These are phyloP conservation scores for Rhinolophus ferrumequinum DNA, from an alignment of 2,113 vertebrate species.

Conservation along the genomic window DNA sequence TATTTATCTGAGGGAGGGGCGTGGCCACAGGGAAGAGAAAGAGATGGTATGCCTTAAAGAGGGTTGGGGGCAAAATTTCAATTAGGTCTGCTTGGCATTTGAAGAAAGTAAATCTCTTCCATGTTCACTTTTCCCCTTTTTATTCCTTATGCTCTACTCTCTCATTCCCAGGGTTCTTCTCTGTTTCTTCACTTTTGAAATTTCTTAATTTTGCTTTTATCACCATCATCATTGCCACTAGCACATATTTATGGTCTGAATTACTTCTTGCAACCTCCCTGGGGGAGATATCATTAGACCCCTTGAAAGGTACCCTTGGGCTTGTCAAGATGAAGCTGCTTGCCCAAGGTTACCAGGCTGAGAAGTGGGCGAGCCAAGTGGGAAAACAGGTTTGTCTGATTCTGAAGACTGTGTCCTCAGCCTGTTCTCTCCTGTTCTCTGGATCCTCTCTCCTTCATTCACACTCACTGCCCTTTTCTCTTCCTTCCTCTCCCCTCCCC, in stretches of 20 bases:
- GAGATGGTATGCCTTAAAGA: neutral
- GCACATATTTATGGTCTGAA: neutral
- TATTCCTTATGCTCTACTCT: neutral
- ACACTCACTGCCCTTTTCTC: no score
- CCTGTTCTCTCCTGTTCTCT: rapidly evolving
- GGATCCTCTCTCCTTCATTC: neutral
- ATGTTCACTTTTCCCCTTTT: neutral
- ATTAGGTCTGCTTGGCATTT: neutral
- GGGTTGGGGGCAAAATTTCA: neutral
- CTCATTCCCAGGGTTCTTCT: neutral
- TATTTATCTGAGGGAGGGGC: neutral
- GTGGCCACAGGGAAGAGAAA: rapidly evolving
- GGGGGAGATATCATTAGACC: neutral
- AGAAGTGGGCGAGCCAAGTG: neutral
- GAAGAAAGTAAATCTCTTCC: neutral
- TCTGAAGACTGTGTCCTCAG: neutral
- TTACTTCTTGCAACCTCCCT: neutral
- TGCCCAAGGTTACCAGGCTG: neutral
- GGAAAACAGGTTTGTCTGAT: neutral
- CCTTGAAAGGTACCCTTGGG: neutral
- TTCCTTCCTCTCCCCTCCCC: neutral
- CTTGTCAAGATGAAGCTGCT: neutral
- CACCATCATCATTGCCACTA: neutral
- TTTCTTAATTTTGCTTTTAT: neutral
- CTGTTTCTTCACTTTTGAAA: neutral